Conservation (phyloP, 2,888 invertebrate genomes). For the Tetramorium bicarinatum region DNA sequence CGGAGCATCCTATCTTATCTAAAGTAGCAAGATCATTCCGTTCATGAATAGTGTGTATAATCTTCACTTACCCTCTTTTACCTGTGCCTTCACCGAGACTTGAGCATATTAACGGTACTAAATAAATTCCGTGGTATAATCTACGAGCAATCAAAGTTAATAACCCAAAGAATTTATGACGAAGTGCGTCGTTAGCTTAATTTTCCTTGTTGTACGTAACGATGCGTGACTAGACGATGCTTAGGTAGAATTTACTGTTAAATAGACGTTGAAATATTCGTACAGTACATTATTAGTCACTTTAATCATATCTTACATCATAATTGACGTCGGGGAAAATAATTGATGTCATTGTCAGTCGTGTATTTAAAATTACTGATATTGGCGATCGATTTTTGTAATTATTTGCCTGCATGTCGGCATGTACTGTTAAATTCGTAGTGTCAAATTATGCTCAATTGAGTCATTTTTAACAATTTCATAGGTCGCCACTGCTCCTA, state of each 20-base stretch:
- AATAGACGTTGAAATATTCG: conserved; percentile 63
- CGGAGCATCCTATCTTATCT: conserved; percentile 34
- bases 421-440: too few species aligned
- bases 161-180: conserved; percentile 72
- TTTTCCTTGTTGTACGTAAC: conserved; percentile 73
- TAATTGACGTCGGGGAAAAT: conserved; percentile 16
- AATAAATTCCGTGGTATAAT: conserved; percentile 70
- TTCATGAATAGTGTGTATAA: conserved; percentile 45
- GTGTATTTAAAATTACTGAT: neutral
- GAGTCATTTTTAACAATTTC: too few species aligned
- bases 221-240: conserved; percentile 72
- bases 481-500: too few species aligned
- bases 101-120: conserved; percentile 67
- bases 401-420: neutral
- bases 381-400: neutral
- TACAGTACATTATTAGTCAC: conserved; percentile 34
- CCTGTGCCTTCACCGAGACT: conserved; percentile 49
- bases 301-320: conserved; percentile 20
- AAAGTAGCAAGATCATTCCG: conserved; percentile 17
- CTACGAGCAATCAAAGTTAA: conserved; percentile 69
- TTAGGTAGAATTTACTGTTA: conserved; percentile 59
- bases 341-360: neutral
- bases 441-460: too few species aligned
- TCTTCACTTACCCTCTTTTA: conserved; percentile 50
- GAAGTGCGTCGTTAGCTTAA: conserved; percentile 70